A percentile compares a stretch with the other conserved stretches of the same genome.
phyloP scores from a whole-genome alignment of 2,888 invertebrate genomes.

The Brassicogethes aeneus region DNA sequence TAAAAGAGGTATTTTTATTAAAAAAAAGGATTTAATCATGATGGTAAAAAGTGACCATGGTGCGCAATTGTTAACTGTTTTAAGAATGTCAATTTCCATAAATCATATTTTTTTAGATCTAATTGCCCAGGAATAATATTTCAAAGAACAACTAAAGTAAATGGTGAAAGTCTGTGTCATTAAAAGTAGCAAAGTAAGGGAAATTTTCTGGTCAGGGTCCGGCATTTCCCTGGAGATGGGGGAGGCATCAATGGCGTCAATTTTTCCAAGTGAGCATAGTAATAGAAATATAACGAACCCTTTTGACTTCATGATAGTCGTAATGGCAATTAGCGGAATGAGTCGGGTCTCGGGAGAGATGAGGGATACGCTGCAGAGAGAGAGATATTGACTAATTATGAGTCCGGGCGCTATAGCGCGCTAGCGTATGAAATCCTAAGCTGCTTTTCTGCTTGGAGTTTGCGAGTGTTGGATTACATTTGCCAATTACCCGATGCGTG shows the following conservation, averaged over 20 bases:
- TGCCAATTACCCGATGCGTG: slow-evolving; percentile 35
- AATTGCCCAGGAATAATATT: too few relatives aligned
- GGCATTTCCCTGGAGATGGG: background rate
- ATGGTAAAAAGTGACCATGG: too few relatives aligned
- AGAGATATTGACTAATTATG: slow-evolving; percentile 31
- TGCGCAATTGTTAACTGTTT: too few relatives aligned
- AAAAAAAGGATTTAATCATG: too few relatives aligned
- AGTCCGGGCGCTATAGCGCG: slow-evolving; percentile 12
- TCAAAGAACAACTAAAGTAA: too few relatives aligned
- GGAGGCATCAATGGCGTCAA: background rate
- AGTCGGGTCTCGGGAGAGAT: slow-evolving; percentile 21
- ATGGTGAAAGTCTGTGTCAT: too few relatives aligned
- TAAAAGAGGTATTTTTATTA: too few relatives aligned
- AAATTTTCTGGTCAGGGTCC: background rate
- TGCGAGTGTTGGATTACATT: slow-evolving; percentile 38
- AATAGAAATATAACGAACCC: slow-evolving; percentile 18
- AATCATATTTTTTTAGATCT: too few relatives aligned
- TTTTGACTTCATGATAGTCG: slow-evolving; percentile 30
- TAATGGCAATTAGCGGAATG: slow-evolving; percentile 31
- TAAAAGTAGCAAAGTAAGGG: too few relatives aligned
- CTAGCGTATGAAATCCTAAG: slow-evolving; percentile 36
- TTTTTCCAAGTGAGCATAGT: background rate
- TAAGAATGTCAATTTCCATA: too few relatives aligned
- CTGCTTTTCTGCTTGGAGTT: slow-evolving; percentile 33
- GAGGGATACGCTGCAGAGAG: slow-evolving; percentile 10